Base-by-base conservation (phyloP, 1,140 invertebrate species). In the Aphaenogaster rudis region DNA sequence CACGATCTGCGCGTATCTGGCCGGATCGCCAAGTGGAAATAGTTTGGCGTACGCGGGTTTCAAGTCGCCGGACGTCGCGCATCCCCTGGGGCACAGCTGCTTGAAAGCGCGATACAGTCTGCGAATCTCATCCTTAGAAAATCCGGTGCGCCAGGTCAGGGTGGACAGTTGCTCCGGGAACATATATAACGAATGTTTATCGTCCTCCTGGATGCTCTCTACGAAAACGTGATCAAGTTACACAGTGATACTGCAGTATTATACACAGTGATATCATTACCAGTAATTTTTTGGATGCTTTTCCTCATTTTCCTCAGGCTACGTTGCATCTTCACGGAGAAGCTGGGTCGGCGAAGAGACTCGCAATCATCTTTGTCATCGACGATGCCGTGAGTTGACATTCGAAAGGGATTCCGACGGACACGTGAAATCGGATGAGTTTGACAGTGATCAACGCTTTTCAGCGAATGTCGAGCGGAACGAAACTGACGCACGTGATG, bases 21-120 rank as follows among this genome's bases (percentile, higher is more conserved):
- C 81, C 0, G 94, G 91, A 52, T 95, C 92, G 0, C 94, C 94
- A 21, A 95, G 59, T 0, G 94, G 94, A 84, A 95, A 95, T 7
- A 95, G 63, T 85, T 94, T 95, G 2, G 93, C 90, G 17, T 95
- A 95, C 4, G 92, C 92, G 0, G 92, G 91, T n/a, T 87, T 92
- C 6, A 95, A 72, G 54, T 94, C 91, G 13, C 91, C 90, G 1
- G 84, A 89, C 0, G 90, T 94, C 9, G 91, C 88, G 0, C 87
- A 89, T 76, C 94, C 94, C 15, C 78, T 84, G 1, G 93, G 94
- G 76, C 93, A 95, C 63, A 93, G 72, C 33, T 95, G 94, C 59
- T 95, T 95, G 45, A 95, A 95, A n/a, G 86, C 91, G 0, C 93
- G 88, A 72, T 95, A 95, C 5, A 95, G 50, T 33, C 76, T 91